Percentiles rank a stretch among this genome's conserved stretches.
Conservation (phyloP, 1,140 invertebrate species). For the Drosophila ananassae region DNA sequence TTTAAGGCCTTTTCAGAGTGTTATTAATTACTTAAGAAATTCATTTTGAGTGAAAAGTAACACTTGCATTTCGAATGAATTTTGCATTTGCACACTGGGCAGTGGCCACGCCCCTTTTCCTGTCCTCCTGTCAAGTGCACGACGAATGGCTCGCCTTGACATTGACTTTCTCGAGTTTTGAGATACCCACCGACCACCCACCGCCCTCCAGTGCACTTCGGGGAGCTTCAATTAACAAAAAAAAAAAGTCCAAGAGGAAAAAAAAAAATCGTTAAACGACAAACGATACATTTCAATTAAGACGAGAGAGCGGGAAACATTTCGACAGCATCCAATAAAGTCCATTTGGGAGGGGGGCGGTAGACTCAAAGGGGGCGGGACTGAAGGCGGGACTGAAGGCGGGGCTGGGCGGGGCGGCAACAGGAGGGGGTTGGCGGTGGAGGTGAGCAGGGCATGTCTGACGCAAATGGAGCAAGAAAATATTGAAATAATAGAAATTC, state of each 20-base stretch:
- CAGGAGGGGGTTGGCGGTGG: constrained; percentile 3
- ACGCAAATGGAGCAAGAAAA: constrained; percentile 52
- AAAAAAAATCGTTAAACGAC: constrained; percentile 32
- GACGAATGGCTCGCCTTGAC: constrained; percentile 43
- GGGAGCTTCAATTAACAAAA: constrained; percentile 38
- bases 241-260: constrained; percentile 23
- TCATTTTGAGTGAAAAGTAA: neutral
- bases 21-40: neutral
- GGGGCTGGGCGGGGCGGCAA: neutral
- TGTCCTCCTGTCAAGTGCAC: constrained; percentile 10
- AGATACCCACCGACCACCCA: neutral
- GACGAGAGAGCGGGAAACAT: constrained; percentile 21
- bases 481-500: constrained; percentile 36
- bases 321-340: constrained; percentile 67
- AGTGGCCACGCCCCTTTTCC: neutral
- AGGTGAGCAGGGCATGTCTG: constrained; percentile 24
- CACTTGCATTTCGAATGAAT: constrained; percentile 6
- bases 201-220: neutral
- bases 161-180: constrained; percentile 52
- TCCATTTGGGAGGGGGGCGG: neutral
- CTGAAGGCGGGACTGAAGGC: neutral
- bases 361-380: neutral
- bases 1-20: neutral
- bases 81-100: neutral
- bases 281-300: constrained; percentile 76